Conservation (phyloP, 2,888 invertebrate genomes). For the Volucella bombylans region DNA sequence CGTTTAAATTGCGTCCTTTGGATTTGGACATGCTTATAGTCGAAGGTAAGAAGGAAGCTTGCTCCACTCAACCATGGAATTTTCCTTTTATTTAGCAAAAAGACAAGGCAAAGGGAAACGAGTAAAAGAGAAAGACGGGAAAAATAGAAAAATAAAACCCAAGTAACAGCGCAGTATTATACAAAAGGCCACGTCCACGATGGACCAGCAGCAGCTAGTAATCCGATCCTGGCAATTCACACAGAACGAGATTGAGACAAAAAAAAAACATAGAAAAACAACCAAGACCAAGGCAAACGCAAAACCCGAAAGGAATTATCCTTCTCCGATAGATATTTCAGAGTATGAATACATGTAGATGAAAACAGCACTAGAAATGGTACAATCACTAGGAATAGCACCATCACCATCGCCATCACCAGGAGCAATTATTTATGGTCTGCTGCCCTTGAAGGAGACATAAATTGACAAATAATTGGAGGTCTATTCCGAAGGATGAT, state of each 20-base stretch:
- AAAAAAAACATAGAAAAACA: constrained; percentile 30
- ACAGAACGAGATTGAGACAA: constrained; percentile 30
- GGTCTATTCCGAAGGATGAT: constrained; percentile 78
- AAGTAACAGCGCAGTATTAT: constrained; percentile 40
- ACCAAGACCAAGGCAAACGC: constrained; percentile 51
- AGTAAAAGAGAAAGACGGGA: background rate
- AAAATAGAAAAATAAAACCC: constrained; percentile 37
- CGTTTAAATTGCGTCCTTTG: constrained; percentile 70
- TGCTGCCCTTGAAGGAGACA: constrained; percentile 79
- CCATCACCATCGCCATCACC: constrained; percentile 29
- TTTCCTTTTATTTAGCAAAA: constrained; percentile 21
- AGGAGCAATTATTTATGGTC: constrained; percentile 78
- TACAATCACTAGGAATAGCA: constrained; percentile 22
- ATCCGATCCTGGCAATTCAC: constrained; percentile 62
- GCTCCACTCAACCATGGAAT: constrained; percentile 60
- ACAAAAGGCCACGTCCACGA: constrained; percentile 51
- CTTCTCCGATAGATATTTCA: constrained; percentile 36
- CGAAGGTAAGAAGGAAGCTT: constrained; percentile 60
- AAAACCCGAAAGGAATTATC: constrained; percentile 71
- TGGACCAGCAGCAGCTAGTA: constrained; percentile 48
- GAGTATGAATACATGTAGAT: constrained; percentile 6
- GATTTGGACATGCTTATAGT: background rate
- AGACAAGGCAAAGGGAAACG: background rate
- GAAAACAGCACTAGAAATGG: constrained; percentile 44
- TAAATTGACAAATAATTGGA: constrained; percentile 80